phyloP scores from a whole-genome alignment of 2,113 vertebrate genomes.

The Xenopus laevis region DNA sequence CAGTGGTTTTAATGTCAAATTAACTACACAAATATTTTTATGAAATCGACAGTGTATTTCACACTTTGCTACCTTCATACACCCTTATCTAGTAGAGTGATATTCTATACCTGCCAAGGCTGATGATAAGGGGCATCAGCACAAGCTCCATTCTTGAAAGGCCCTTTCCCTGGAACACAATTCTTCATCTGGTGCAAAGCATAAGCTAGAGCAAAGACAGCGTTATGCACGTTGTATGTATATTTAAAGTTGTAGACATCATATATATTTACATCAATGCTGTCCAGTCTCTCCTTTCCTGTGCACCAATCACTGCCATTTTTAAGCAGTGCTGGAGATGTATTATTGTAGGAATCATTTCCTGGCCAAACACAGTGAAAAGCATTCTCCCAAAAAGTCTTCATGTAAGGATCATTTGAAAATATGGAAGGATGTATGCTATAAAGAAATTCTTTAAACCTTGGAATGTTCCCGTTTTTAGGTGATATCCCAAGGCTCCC shows the following conservation, averaged over 20 bases:
- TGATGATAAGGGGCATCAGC: slow-evolving; percentile 10
- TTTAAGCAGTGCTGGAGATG: background rate
- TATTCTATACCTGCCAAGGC: slow-evolving; percentile 23
- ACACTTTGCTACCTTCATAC: too few relatives aligned
- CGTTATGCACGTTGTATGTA: slow-evolving; percentile 19
- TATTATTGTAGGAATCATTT: background rate
- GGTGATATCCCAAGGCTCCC: slow-evolving; percentile 22
- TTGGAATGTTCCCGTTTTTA: slow-evolving; percentile 15
- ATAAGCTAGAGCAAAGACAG: slow-evolving; percentile 25
- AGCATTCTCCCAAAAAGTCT: slow-evolving; percentile 34
- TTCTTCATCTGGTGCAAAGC: slow-evolving; percentile 27
- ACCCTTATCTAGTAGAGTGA: too few relatives aligned
- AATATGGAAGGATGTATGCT: slow-evolving; percentile 26
- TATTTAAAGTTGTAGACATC: slow-evolving; percentile 30
- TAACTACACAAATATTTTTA: too few relatives aligned
- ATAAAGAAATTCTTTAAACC: slow-evolving; percentile 31
- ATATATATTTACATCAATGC: slow-evolving; percentile 25
- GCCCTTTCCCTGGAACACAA: slow-evolving; percentile 19
- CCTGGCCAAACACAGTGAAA: slow-evolving; percentile 24
- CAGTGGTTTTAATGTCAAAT: too few relatives aligned
- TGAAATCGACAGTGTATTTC: too few relatives aligned
- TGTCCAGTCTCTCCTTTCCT: slow-evolving; percentile 14
- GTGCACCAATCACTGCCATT: slow-evolving; percentile 5
- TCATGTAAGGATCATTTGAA: slow-evolving; percentile 24
- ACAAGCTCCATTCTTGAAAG: slow-evolving; percentile 27